Evolutionary conservation across 2,797 vertebrate genomes (phyloP).

Genomic region (Pseudochromis fuscus): DNA sequence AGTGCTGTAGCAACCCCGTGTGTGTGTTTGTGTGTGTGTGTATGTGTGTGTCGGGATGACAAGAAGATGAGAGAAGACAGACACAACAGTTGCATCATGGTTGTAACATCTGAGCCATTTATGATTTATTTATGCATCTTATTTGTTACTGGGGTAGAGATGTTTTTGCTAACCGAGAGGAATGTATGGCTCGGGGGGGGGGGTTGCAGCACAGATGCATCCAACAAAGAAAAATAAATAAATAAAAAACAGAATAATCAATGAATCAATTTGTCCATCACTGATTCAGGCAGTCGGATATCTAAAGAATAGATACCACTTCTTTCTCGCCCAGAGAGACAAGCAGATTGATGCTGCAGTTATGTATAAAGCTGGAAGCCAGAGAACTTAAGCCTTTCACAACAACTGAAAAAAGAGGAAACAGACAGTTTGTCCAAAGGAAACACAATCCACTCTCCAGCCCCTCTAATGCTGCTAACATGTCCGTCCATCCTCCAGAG

Average conservation of each 20-base stretch:
- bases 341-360: neutral
- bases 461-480: conserved; percentile 2
- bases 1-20: conserved; percentile 33
- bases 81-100: conserved; percentile 83
- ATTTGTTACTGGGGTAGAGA: conserved; percentile 71
- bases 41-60: conserved; percentile 57
- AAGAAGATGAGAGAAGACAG: conserved; percentile 81
- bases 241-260: neutral
- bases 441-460: conserved; percentile 6
- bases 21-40: conserved; percentile 33
- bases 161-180: conserved; percentile 66
- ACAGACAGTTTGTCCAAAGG: neutral
- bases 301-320: neutral
- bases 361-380: neutral
- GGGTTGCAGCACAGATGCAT: conserved; percentile 25
- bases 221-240: conserved; percentile 12
- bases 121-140: conserved; percentile 81
- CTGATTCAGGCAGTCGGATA: conserved; percentile 12
- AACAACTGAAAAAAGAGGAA: neutral
- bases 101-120: conserved; percentile 79
- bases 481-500: neutral
- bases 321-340: neutral
- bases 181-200: conserved; percentile 51
- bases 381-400: conserved; percentile 10
- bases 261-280: conserved; percentile 16